Percentiles rank a stretch among this genome's conserved stretches.
Conservation (phyloP, 1,140 invertebrate genomes). For the Ephestia elutella region DNA sequence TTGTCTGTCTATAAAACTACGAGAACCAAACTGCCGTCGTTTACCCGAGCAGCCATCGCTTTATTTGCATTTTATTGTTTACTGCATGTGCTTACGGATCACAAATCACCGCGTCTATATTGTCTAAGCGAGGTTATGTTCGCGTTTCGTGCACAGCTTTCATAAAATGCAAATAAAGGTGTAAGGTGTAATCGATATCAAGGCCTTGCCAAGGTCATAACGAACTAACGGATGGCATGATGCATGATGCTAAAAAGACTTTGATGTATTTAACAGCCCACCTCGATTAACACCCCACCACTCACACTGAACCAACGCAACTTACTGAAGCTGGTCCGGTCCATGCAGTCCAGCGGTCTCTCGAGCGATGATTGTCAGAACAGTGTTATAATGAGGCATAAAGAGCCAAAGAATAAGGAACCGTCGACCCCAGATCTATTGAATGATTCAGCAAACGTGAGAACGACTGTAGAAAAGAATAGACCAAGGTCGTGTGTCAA, state of each 20-base stretch:
- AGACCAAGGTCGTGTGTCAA: slow-evolving; percentile 82
- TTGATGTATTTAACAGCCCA: slow-evolving; percentile 72
- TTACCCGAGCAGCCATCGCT: slow-evolving; percentile 55
- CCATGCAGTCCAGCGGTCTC: slow-evolving; percentile 71
- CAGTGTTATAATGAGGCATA: slow-evolving; percentile 71
- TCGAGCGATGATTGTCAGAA: slow-evolving; percentile 74
- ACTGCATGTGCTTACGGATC: slow-evolving; percentile 66
- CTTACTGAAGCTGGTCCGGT: slow-evolving; percentile 74
- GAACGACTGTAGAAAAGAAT: slow-evolving; percentile 72
- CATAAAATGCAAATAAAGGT: slow-evolving; percentile 72
- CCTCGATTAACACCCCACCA: slow-evolving; percentile 67
- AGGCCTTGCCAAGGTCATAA: slow-evolving; percentile 35
- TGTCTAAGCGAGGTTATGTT: slow-evolving; percentile 33
- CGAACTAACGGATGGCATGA: slow-evolving; percentile 54
- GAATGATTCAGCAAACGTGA: slow-evolving; percentile 73
- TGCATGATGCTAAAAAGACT: slow-evolving; percentile 63
- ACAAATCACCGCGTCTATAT: slow-evolving; percentile 39
- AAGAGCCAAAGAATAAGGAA: slow-evolving; percentile 65
- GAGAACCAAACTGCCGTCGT: slow-evolving; percentile 35
- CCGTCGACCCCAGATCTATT: slow-evolving; percentile 73
- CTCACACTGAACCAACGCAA: slow-evolving; percentile 75
- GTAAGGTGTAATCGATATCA: slow-evolving; percentile 31
- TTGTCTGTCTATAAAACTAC: slow-evolving; percentile 39
- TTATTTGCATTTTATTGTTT: slow-evolving; percentile 74
- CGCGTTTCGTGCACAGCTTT: slow-evolving; percentile 65